Percentiles rank a stretch among this genome's conserved stretches.
Evolutionary conservation across 2,888 invertebrate species (phyloP).

Genomic region (Phasia obesa): DNA sequence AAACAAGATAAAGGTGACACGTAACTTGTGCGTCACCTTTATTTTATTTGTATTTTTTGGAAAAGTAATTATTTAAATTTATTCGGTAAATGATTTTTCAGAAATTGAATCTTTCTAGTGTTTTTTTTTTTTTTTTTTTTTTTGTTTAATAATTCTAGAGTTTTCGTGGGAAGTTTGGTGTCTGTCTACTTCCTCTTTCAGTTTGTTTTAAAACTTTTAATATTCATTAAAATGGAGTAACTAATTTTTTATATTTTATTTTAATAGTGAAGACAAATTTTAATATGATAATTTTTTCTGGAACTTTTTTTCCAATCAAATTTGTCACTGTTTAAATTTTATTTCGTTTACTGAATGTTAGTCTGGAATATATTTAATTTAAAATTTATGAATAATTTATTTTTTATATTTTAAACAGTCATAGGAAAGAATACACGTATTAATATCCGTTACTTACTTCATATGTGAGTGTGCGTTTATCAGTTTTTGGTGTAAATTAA

Average conservation of each 20-base stretch:
- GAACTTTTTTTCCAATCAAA: constrained; percentile 2
- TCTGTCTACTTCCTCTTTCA: background rate
- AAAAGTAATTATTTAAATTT: background rate
- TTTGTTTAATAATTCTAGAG: background rate
- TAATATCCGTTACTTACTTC: constrained; percentile 68
- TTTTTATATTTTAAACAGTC: background rate
- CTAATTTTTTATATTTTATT: no score
- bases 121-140: constrained; percentile 6
- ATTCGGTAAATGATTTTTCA: no score
- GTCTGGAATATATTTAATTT: background rate
- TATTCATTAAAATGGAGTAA: no score
- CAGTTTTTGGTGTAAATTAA: constrained; percentile 72
- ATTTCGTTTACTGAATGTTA: background rate
- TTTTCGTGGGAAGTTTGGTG: constrained; percentile 2
- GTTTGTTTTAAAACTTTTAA: background rate
- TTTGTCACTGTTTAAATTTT: constrained; percentile 52
- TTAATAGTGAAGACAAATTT: background rate
- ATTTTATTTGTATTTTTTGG: no score
- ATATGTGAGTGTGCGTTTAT: background rate
- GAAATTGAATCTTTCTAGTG: no score
- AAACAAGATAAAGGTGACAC: no score
- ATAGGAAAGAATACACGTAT: constrained; percentile 54
- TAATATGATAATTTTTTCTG: constrained; percentile 3
- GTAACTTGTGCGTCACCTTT: no score
- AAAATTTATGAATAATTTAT: constrained; percentile 29